phyloP scores from a whole-genome alignment of 2,113 vertebrate genomes.

The Tonatia bakeri region DNA sequence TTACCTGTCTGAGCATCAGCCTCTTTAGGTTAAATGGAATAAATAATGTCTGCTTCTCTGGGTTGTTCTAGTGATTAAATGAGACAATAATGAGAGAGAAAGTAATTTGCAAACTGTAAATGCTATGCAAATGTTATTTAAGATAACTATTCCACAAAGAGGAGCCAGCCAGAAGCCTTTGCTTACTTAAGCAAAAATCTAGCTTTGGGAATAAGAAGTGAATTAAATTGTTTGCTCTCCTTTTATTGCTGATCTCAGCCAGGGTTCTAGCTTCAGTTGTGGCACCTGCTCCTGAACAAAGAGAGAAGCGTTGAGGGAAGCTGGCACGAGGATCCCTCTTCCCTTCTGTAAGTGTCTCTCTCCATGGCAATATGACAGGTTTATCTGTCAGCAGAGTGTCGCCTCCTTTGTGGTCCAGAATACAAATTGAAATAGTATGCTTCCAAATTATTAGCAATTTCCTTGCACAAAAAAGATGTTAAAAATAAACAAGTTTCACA shows the following conservation, averaged over 20 bases:
- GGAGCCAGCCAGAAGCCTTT: not conserved
- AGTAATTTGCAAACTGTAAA: not conserved
- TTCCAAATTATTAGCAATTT: not conserved
- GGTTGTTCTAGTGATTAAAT: not conserved
- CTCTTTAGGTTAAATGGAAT: not conserved
- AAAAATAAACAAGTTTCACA: not conserved
- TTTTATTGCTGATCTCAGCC: not conserved
- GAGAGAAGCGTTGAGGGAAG: not conserved
- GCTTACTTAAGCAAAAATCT: not conserved
- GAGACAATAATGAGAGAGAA: not conserved
- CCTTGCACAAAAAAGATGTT: slow-evolving; percentile 24
- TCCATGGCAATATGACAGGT: not conserved
- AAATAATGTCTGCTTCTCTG: not conserved
- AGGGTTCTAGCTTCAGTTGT: not conserved
- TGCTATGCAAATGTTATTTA: not conserved
- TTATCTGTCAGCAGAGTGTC: not conserved
- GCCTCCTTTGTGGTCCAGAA: not conserved
- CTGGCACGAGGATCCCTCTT: not conserved
- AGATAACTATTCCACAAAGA: not conserved
- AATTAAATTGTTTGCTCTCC: not conserved
- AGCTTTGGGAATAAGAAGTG: not conserved
- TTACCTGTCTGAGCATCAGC: not conserved
- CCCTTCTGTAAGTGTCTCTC: not conserved
- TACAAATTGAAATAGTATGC: not conserved
- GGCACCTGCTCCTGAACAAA: not conserved